Evolutionary conservation across 2,113 vertebrate genomes (phyloP).

Genomic region (Heptranchias perlo): DNA sequence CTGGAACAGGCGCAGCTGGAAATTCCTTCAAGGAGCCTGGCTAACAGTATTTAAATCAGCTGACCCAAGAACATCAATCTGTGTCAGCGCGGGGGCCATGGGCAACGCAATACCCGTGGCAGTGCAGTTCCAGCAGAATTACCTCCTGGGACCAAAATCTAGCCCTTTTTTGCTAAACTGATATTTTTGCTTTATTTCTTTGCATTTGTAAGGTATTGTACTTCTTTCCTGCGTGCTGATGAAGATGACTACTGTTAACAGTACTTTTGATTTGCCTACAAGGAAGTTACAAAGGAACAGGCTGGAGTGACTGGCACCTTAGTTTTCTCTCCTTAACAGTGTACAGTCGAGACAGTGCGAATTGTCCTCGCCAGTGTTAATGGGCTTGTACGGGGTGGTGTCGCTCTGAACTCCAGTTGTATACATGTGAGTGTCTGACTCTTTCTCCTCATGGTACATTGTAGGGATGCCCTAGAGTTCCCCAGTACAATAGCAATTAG

Average conservation of each 20-base stretch:
- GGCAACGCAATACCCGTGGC: background rate
- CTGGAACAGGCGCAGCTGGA: background rate
- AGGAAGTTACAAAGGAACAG: background rate
- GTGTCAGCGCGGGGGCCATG: background rate
- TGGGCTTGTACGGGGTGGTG: background rate
- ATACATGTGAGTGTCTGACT: background rate
- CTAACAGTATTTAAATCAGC: background rate
- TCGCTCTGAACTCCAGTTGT: background rate
- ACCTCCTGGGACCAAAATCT: background rate
- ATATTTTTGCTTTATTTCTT: background rate
- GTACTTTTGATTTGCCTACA: background rate
- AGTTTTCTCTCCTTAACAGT: constrained; percentile 5
- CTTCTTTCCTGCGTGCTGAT: background rate
- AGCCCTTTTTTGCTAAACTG: background rate
- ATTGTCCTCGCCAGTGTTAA: background rate
- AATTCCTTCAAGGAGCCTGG: background rate
- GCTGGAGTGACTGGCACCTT: background rate
- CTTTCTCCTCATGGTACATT: background rate
- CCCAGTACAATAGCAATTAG: too few species aligned
- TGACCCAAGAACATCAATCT: background rate
- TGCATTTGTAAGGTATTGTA: background rate
- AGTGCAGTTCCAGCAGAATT: background rate
- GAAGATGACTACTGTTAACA: background rate
- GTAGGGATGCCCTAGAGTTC: background rate
- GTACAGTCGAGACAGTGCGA: background rate